A percentile compares a stretch with the other conserved stretches of the same genome.
These are phyloP conservation scores for Syngnathus scovelli DNA, from an alignment of 2,113 vertebrate genomes.

Conservation along the genomic window DNA sequence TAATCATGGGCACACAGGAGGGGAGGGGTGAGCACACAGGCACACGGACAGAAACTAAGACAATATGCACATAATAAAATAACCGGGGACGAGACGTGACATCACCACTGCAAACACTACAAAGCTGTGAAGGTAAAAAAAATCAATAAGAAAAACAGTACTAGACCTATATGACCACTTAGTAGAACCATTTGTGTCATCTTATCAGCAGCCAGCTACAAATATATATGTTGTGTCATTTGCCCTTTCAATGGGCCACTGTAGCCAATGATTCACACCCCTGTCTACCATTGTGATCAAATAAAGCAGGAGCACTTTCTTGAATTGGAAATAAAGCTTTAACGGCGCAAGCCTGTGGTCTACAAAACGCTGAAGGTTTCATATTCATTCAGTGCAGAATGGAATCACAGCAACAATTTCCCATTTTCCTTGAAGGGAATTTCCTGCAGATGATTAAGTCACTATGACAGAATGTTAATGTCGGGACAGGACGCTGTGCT, in stretches of 20 bases:
- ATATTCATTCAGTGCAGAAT: slow-evolving; percentile 2
- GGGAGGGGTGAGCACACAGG: too few species aligned
- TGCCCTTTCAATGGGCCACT: slow-evolving; percentile 1
- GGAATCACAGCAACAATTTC: slow-evolving; percentile 13
- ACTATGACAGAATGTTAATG: slow-evolving; percentile 3
- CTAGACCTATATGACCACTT: neutral
- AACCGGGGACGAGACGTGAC: too few species aligned
- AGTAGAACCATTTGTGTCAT: neutral
- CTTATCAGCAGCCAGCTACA: slow-evolving; percentile 2
- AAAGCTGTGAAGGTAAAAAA: neutral
- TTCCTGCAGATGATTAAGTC: slow-evolving; percentile 7
- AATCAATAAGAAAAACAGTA: neutral
- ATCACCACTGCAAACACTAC: neutral
- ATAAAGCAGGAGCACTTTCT: neutral
- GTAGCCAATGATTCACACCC: slow-evolving; percentile 2
- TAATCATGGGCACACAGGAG: too few species aligned
- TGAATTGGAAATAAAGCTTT: neutral
- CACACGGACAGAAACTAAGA: too few species aligned
- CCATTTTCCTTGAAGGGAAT: slow-evolving; percentile 5
- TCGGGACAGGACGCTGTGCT: slow-evolving; percentile 7
- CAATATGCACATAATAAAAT: too few species aligned
- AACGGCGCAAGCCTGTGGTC: neutral
- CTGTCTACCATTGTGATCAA: slow-evolving; percentile 13
- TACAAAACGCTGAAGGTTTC: neutral
- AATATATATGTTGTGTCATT: neutral